phyloP scores from a whole-genome alignment of 1,140 invertebrate genomes.

The Drusus annulatus region DNA sequence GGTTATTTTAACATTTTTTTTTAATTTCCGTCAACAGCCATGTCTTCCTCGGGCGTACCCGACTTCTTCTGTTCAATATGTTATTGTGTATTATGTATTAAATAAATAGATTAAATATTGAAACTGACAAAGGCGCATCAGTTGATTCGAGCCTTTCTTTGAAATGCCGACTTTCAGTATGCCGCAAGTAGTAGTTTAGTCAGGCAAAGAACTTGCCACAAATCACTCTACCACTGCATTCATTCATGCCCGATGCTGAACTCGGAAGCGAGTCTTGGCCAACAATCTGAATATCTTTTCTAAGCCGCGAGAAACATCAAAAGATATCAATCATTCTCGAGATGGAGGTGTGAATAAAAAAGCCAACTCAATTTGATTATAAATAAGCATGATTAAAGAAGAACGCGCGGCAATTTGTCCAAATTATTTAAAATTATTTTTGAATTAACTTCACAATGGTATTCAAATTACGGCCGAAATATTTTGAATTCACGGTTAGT shows the following conservation, averaged over 20 bases:
- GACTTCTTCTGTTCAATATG: too few relatives aligned
- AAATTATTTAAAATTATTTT: slow-evolving; percentile 39
- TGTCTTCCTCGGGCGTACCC: too few relatives aligned
- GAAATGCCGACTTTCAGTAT: too few relatives aligned
- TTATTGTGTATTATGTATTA: too few relatives aligned
- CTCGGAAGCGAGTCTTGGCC: neutral
- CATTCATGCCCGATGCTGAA: neutral
- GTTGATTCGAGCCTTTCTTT: too few relatives aligned
- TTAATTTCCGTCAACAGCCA: too few relatives aligned
- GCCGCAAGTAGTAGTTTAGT: too few relatives aligned
- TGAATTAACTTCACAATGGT: slow-evolving; percentile 39
- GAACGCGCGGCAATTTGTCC: slow-evolving; percentile 20
- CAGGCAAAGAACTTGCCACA: too few relatives aligned
- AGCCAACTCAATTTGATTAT: slow-evolving; percentile 37
- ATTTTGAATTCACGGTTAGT: slow-evolving; percentile 29
- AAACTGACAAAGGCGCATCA: too few relatives aligned
- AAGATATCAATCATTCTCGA: slow-evolving; percentile 30
- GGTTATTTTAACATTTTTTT: too few relatives aligned
- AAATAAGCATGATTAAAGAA: slow-evolving; percentile 38
- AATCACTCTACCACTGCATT: neutral
- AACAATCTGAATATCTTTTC: slow-evolving; percentile 6
- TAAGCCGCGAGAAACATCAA: neutral
- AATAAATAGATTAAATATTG: too few relatives aligned
- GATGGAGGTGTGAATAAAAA: slow-evolving; percentile 19
- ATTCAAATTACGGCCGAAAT: slow-evolving; percentile 39